Percentiles rank a stretch among this genome's conserved stretches.
Evolutionary conservation across 2,797 vertebrate species (phyloP).

Genomic region (Malacoctenus gilli): DNA sequence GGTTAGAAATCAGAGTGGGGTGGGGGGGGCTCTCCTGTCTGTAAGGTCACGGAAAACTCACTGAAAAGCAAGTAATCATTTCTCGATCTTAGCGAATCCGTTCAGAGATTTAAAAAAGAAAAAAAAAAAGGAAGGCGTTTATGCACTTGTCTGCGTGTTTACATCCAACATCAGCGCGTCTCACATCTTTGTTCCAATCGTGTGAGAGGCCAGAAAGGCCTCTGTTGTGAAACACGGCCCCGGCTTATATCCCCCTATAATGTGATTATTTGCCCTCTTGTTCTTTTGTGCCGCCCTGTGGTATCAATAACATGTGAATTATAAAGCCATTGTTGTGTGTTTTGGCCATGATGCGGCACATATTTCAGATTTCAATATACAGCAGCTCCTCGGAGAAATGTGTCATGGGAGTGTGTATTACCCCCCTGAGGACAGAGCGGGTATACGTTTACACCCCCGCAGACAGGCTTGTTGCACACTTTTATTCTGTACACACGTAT

Average conservation of each 20-base stretch:
- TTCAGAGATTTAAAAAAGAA: too few relatives aligned
- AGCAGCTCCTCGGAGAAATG: conserved; percentile 60
- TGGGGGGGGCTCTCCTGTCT: background rate
- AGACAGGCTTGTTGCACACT: background rate
- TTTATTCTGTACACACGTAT: conserved; percentile 18
- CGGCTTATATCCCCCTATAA: conserved; percentile 53
- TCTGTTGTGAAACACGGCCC: conserved; percentile 48
- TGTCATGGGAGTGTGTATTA: conserved; percentile 62
- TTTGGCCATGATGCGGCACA: conserved; percentile 66
- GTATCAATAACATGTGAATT: conserved; percentile 71
- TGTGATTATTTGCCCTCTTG: conserved; percentile 56
- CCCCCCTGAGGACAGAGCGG: conserved; percentile 57
- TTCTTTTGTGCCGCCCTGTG: conserved; percentile 55
- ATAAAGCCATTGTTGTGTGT: conserved; percentile 67
- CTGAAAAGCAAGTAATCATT: too few relatives aligned
- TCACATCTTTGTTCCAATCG: conserved; percentile 43
- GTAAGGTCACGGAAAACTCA: conserved; percentile 28
- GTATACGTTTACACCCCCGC: conserved; percentile 55
- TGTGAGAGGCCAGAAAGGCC: conserved; percentile 66
- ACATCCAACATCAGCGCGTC: conserved; percentile 1
- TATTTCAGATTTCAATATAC: conserved; percentile 75
- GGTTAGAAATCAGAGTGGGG: background rate
- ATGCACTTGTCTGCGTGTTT: too few relatives aligned
- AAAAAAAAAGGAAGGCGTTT: too few relatives aligned
- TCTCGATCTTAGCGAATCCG: too few relatives aligned